Base-by-base conservation (phyloP, 1,140 invertebrate genomes). In the Formica selysi region DNA sequence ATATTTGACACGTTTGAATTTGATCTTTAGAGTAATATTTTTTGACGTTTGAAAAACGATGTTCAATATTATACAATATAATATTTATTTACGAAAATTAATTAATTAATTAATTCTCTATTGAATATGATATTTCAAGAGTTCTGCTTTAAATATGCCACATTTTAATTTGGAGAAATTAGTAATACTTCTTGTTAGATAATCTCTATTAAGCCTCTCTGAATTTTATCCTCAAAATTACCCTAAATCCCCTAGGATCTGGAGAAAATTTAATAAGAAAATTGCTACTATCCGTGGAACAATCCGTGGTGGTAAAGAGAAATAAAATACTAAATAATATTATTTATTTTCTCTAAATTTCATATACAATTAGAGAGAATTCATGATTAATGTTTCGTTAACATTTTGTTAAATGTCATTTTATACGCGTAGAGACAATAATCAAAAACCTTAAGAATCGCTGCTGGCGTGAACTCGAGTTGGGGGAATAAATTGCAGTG, bases 61-160 rank as follows among this genome's bases (percentile, higher is more conserved):
- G 7, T 44, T 2, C 5, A 59, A 41, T 59, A 36, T 11, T 41
- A n/a, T 26, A 16, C 44, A 48, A 6, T 32, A 71, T 44, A 80
- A 29, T 80, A 44, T 81, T 29, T 36, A 36, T 65, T 26, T 32
- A 36, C 8, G 32, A 38, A 22, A 67, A 79, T 67, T 36, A 79
- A 38, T 48, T 16, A 1, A 0, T 65, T 32, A 48, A 13, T 36
- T 61, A 38, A 7, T 79, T 51, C 22, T n/a, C 3, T 10, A 11
- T 5, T 79, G 10, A n/a, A 22, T 22, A 48, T n/a, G 8, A 76
- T 3, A 29, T n/a, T n/a, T 29, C 8, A 62, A 44, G 7, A 6
- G 48, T 13, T 32, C 48, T 32, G 36, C 4, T 29, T 61, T 38
- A 13, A 2, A 11, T 62, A 26, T 13, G 7, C 38, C 1, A n/a